Conservation (phyloP, 1,140 invertebrate species). For the Rhagoletis zephyria region DNA sequence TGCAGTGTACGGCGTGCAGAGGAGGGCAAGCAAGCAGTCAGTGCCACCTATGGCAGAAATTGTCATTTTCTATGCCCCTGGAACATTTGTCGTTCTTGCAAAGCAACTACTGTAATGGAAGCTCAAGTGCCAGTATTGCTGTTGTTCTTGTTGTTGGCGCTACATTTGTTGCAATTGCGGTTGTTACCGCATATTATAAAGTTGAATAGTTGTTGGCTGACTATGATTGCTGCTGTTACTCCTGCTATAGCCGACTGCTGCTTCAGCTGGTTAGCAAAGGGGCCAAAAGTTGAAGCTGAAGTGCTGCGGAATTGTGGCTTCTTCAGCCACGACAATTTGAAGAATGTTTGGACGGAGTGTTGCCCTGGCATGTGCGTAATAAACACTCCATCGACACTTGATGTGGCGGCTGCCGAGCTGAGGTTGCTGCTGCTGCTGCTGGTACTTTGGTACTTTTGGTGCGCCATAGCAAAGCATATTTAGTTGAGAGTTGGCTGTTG, state of each 20-base stretch:
- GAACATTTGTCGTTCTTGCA: conserved; percentile 6
- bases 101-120: conserved; percentile 31
- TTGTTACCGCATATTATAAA: conserved; percentile 41
- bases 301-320: conserved; percentile 28
- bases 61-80: conserved; percentile 16
- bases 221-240: conserved; percentile 8
- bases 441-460: neutral
- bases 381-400: conserved; percentile 68
- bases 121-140: neutral
- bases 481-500: neutral
- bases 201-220: conserved; percentile 35
- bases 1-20: neutral
- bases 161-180: conserved; percentile 29
- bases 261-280: neutral
- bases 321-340: conserved; percentile 50
- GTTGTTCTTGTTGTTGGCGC: neutral
- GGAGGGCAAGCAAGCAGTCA: neutral
- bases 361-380: conserved; percentile 59
- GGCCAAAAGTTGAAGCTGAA: neutral
- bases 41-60: conserved; percentile 1
- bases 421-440: neutral
- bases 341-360: conserved; percentile 54
- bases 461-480: neutral
- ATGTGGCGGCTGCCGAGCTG: conserved; percentile 16
- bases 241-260: neutral